phyloP scores from a whole-genome alignment of 2,888 invertebrate species.

The Sepioteuthis lessoniana region DNA sequence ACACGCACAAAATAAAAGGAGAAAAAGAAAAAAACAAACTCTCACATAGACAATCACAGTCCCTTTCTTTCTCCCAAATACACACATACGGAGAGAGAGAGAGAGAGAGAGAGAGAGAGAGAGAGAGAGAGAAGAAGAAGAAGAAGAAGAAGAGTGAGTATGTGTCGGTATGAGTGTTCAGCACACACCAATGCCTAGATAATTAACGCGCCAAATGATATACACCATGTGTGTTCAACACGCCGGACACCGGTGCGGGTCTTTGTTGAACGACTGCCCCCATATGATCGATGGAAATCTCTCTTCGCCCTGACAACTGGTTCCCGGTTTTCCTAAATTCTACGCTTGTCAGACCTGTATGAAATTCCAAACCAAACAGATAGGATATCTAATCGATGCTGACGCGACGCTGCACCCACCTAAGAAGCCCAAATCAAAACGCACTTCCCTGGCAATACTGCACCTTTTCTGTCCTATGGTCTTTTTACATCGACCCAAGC shows the following conservation, averaged over 20 bases:
- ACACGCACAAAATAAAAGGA: background rate
- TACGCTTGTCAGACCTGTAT: slow-evolving; percentile 33
- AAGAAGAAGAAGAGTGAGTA: background rate
- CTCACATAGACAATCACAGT: no score
- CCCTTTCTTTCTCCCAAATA: no score
- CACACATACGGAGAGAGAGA: no score
- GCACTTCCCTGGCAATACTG: background rate
- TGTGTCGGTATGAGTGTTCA: background rate
- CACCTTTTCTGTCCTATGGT: slow-evolving; percentile 33
- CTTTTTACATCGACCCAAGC: background rate
- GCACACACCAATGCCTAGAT: slow-evolving; percentile 20
- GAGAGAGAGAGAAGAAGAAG: no score
- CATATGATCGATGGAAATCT: slow-evolving; percentile 6
- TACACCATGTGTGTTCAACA: slow-evolving; percentile 23
- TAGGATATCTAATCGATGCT: slow-evolving; percentile 33
- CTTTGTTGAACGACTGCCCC: slow-evolving; percentile 10
- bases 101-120: no score
- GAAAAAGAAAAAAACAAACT: no score
- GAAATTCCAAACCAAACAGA: slow-evolving; percentile 20
- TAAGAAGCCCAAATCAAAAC: background rate
- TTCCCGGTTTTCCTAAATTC: slow-evolving; percentile 33
- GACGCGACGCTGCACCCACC: slow-evolving; percentile 21
- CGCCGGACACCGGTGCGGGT: slow-evolving; percentile 33
- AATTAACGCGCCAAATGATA: slow-evolving; percentile 11
- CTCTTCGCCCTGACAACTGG: slow-evolving; percentile 14